A percentile compares a stretch with the other conserved stretches of the same genome.
Evolutionary conservation across 2,888 invertebrate species (phyloP).

Genomic region (Tetanocera ferruginea): DNA sequence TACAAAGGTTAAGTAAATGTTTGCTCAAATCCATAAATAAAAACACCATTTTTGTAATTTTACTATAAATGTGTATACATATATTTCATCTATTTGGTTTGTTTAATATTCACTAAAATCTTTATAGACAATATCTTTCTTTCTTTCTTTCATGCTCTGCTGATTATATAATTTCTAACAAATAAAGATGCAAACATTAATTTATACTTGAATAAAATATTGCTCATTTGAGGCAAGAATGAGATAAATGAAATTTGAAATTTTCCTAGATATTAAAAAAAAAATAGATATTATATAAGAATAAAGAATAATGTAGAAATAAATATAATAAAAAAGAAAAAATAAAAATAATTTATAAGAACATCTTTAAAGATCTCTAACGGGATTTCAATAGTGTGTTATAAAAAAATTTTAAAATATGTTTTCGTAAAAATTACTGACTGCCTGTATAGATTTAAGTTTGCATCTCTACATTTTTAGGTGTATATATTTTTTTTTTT

Average conservation of each 20-base stretch:
- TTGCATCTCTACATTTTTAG: slow-evolving; percentile 31
- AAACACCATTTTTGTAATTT: slow-evolving; percentile 33
- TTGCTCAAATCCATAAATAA: background rate
- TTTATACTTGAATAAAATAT: slow-evolving; percentile 32
- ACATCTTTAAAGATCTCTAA: background rate
- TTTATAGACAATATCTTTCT: slow-evolving; percentile 1
- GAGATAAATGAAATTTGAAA: too few relatives aligned
- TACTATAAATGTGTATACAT: slow-evolving; percentile 52
- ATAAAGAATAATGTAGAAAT: background rate
- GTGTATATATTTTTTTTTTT: slow-evolving; percentile 42
- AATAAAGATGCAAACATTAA: slow-evolving; percentile 44
- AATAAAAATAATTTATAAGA: slow-evolving; percentile 9
- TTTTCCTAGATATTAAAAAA: too few relatives aligned
- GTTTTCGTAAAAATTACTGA: background rate
- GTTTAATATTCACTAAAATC: slow-evolving; percentile 35
- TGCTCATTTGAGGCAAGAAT: background rate
- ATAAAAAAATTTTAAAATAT: background rate
- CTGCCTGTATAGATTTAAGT: background rate
- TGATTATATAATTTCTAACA: slow-evolving; percentile 37
- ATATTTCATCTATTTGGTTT: slow-evolving; percentile 47
- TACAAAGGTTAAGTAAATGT: too few relatives aligned
- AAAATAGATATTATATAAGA: too few relatives aligned
- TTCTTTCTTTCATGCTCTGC: slow-evolving; percentile 2
- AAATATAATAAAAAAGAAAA: background rate
- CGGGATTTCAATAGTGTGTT: background rate